Percentiles rank a stretch among this genome's conserved stretches.
These are phyloP conservation scores for Clarias batrachus DNA, from an alignment of 2,113 vertebrate genomes.

Conservation along the genomic window DNA sequence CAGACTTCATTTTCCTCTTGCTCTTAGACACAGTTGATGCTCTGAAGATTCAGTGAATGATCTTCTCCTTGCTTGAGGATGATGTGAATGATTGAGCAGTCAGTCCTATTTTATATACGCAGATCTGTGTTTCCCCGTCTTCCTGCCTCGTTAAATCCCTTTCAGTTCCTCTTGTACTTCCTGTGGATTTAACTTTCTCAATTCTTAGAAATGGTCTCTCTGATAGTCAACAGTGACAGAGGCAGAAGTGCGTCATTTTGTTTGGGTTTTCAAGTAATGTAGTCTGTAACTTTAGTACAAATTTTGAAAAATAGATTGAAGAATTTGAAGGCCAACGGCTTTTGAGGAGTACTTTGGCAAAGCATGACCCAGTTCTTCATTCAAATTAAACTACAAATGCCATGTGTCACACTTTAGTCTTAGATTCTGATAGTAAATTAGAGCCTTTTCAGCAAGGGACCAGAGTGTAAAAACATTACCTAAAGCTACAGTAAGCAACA, in stretches of 20 bases:
- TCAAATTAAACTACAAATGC: no score
- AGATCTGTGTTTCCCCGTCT: neutral
- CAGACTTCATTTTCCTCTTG: conserved; percentile 42
- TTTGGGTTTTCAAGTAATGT: neutral
- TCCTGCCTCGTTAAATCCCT: neutral
- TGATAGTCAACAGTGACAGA: neutral
- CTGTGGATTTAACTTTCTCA: neutral
- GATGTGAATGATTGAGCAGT: neutral
- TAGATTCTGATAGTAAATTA: no score
- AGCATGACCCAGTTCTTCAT: no score
- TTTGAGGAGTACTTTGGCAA: no score
- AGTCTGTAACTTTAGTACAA: neutral
- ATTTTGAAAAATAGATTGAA: neutral
- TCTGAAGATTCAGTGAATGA: neutral
- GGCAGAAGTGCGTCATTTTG: neutral
- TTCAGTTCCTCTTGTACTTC: neutral
- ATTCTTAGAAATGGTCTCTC: neutral
- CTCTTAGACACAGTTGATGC: neutral
- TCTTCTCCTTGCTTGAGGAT: neutral
- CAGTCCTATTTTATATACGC: neutral
- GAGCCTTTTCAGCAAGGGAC: no score
- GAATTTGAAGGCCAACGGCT: neutral
- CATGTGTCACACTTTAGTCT: no score
- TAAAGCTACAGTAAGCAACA: no score
- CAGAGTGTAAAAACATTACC: no score